Evolutionary conservation across 2,113 vertebrate species (phyloP).

Genomic region (Podiceps cristatus): DNA sequence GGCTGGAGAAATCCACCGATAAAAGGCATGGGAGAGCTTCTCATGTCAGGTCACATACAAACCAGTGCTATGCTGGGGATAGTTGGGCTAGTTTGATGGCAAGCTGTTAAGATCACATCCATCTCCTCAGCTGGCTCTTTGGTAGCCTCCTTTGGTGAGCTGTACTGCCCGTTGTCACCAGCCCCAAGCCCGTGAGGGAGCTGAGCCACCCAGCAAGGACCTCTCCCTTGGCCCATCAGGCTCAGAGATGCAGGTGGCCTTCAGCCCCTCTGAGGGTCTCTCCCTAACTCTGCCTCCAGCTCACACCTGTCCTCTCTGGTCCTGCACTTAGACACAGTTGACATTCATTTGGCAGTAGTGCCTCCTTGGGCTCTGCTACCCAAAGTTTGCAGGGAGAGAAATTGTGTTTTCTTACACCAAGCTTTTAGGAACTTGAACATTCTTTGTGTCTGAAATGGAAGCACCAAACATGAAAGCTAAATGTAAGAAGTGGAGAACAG

Average conservation of each 20-base stretch:
- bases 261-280: background rate
- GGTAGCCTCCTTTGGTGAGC: background rate
- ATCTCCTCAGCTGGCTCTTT: background rate
- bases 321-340: background rate
- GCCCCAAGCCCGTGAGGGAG: background rate
- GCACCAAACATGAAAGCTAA: slow-evolving; percentile 21
- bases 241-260: background rate
- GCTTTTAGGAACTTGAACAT: background rate
- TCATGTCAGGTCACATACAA: background rate
- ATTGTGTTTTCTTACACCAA: background rate
- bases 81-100: background rate
- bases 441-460: background rate
- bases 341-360: background rate
- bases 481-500: background rate
- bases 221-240: background rate
- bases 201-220: background rate
- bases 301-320: background rate
- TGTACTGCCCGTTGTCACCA: background rate
- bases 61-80: background rate
- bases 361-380: background rate
- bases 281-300: background rate
- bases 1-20: background rate
- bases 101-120: background rate
- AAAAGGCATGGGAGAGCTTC: background rate
- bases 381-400: background rate